Evolutionary conservation across 1,140 invertebrate species (phyloP).

Genomic region (Macrobrachium nipponense): DNA sequence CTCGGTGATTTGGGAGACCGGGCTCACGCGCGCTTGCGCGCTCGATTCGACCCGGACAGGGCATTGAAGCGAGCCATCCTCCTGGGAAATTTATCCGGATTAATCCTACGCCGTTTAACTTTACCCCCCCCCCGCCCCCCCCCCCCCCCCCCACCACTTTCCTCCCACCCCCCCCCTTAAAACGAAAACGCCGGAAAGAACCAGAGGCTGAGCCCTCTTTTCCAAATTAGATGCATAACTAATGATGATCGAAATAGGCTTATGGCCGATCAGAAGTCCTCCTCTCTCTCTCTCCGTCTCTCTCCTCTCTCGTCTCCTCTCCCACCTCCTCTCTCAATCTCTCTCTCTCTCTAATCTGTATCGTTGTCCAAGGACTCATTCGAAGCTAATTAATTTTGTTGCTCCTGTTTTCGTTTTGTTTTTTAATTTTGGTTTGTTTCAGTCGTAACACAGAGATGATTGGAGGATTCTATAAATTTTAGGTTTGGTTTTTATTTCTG

Average conservation of each 20-base stretch:
- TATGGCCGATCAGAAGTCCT: background rate
- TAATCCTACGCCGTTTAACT: background rate
- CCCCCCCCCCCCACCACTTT: background rate
- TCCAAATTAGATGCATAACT: background rate
- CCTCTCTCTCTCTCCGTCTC: conserved; percentile 23
- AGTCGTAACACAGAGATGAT: too few species aligned
- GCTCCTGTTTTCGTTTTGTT: too few species aligned
- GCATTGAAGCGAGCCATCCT: too few species aligned
- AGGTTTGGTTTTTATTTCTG: too few species aligned
- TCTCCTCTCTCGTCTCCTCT: conserved; percentile 26
- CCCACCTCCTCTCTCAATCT: conserved; percentile 22
- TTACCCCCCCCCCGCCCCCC: background rate
- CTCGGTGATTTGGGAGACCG: too few species aligned
- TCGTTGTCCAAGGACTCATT: too few species aligned
- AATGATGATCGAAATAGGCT: too few species aligned
- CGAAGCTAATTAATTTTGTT: too few species aligned
- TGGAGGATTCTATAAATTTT: too few species aligned
- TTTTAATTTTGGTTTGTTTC: too few species aligned
- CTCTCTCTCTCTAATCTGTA: conserved; percentile 6
- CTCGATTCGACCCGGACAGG: too few species aligned
- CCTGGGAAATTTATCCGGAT: background rate
- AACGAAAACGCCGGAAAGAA: background rate
- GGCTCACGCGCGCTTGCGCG: too few species aligned
- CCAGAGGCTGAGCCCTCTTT: background rate
- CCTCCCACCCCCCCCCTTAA: background rate